phyloP scores from a whole-genome alignment of 2,888 invertebrate genomes.

The Busseola fusca region DNA sequence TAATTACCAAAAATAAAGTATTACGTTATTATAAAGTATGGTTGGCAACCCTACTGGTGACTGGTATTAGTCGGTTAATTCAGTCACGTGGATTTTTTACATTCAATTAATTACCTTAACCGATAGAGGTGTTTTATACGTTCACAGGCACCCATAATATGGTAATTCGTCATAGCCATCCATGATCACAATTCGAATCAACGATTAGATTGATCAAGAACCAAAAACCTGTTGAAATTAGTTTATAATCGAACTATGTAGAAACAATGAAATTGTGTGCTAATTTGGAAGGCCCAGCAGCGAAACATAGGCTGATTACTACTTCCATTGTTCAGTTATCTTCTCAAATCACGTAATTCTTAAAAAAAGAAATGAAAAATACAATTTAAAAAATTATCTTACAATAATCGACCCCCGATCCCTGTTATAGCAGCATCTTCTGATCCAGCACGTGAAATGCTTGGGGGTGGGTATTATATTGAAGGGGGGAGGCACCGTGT shows the following conservation, averaged over 20 bases:
- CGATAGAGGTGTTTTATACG: not conserved
- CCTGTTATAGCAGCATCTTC: slow-evolving; percentile 69
- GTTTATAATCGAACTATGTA: too few relatives aligned
- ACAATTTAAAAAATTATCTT: slow-evolving; percentile 51
- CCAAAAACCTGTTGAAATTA: too few relatives aligned
- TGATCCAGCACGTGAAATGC: slow-evolving; percentile 87
- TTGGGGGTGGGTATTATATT: slow-evolving; percentile 97
- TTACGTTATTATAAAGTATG: too few relatives aligned
- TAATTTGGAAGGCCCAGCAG: not conserved
- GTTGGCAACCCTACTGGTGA: too few relatives aligned
- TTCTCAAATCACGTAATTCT: not conserved
- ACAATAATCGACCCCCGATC: slow-evolving; percentile 84
- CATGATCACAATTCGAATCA: not conserved
- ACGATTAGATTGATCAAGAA: not conserved
- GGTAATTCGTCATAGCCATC: not conserved
- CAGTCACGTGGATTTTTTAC: too few relatives aligned
- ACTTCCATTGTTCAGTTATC: not conserved
- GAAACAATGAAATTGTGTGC: not conserved
- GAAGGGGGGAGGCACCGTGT: slow-evolving; percentile 97
- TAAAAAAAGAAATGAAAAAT: not conserved
- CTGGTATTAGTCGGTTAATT: too few relatives aligned
- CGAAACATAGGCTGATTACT: not conserved
- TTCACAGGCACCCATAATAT: not conserved
- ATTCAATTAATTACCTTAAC: too few relatives aligned
- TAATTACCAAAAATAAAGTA: too few relatives aligned